Evolutionary conservation across 2,888 invertebrate species (phyloP), one percentile per base, ranked within the genome.

Genomic region (Geotrupes spiniger): DNA sequence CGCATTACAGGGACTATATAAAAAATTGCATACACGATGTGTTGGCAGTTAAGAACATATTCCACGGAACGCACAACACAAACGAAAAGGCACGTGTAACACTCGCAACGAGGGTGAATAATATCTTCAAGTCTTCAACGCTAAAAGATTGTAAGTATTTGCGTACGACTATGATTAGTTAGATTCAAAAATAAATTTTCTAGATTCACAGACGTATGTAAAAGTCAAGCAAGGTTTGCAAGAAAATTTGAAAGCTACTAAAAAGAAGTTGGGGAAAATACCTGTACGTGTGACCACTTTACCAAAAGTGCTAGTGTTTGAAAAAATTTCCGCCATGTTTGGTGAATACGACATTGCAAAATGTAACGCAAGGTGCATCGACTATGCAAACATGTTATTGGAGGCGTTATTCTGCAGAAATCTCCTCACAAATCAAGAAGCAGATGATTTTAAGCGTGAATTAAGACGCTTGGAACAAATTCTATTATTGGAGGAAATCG

Each of bases 1-100:
- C 71, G 36, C 41, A 56, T 4, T 58, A 49, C 16, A 36, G 78
- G 49, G 76, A 80, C 50, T 53, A 73, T 1, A 72, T 84, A 44
- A 73, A 74, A 21, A 37, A 28, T 6, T 42, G 43, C 12, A 29
- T 42, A 10, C 16, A 25, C 9, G 31, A 44, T 9, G 26, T 51
- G 26, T 26, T 39, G 28, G 29, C 16, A 6, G 47, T 47, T 27
- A 47, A 39, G 28, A n/a, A 36, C 5, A 45, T 41, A 38, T 42
- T 45, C 16, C 39, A 42, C 33, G 45, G 42, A 3, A 12, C 11
- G n/a, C 14, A 11, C 1, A 2, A n/a, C 2, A 41, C 37, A 14
- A 45, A 46, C 37, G 12, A 1, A 3, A 9, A 28, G 5, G 1
- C 14, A 4, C 31, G 31, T 10, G 5, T 6, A 2, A 11, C 9